Evolutionary conservation across 2,888 invertebrate species (phyloP).

Genomic region (Polylopha cassiicola): DNA sequence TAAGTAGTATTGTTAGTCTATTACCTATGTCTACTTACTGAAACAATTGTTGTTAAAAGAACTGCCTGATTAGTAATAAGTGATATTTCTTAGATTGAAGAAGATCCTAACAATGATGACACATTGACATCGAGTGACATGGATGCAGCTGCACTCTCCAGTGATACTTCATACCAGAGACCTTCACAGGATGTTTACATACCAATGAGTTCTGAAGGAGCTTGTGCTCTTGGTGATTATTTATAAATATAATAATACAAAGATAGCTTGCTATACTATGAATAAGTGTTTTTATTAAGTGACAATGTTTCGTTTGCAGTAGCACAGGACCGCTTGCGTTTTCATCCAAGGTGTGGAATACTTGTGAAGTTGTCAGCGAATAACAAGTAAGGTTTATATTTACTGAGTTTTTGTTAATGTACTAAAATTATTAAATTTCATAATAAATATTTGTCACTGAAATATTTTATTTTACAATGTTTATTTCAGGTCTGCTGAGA

Average conservation of each 20-base stretch:
- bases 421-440: too few species aligned
- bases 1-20: too few species aligned
- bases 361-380: slow-evolving; percentile 90
- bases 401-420: too few species aligned
- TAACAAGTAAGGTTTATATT: slow-evolving; percentile 62
- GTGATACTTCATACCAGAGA: slow-evolving; percentile 34
- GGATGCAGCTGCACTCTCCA: slow-evolving; percentile 34
- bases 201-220: slow-evolving; percentile 45
- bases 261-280: too few species aligned
- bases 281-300: too few species aligned
- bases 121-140: slow-evolving; percentile 47
- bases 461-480: background rate
- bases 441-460: too few species aligned
- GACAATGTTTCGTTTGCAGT: slow-evolving; percentile 37
- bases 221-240: slow-evolving; percentile 49
- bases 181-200: slow-evolving; percentile 38
- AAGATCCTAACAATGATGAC: slow-evolving; percentile 56
- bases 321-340: slow-evolving; percentile 82
- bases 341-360: slow-evolving; percentile 92
- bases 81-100: slow-evolving; percentile 41
- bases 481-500: slow-evolving; percentile 84
- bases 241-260: too few species aligned
- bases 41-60: background rate
- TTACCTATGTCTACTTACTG: background rate
- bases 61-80: slow-evolving; percentile 10